phyloP scores from a whole-genome alignment of 2,888 invertebrate species.

The Dynastes maya region DNA sequence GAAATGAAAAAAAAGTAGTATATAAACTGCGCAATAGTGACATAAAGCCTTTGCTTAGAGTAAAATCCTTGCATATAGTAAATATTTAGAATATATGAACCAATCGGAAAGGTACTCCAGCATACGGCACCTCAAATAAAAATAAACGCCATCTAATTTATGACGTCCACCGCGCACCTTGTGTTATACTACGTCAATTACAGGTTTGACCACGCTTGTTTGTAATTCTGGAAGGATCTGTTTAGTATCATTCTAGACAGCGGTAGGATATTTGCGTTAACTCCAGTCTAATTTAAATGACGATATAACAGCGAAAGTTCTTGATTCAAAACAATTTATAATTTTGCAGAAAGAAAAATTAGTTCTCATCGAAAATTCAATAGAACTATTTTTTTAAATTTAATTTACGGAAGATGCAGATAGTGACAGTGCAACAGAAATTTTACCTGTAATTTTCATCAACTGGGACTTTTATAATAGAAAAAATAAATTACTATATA shows the following conservation, averaged over 20 bases:
- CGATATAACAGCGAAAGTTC: neutral
- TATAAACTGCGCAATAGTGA: too few relatives aligned
- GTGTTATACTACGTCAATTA: neutral
- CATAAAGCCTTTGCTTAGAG: too few relatives aligned
- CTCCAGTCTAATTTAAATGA: neutral
- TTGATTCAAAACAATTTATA: neutral
- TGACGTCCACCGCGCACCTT: neutral
- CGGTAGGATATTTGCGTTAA: neutral
- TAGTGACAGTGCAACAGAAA: too few relatives aligned
- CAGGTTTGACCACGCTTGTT: neutral
- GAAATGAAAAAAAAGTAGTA: too few relatives aligned
- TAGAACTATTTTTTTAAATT: neutral
- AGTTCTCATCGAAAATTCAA: neutral
- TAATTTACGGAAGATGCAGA: neutral
- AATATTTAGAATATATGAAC: neutral
- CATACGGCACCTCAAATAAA: neutral
- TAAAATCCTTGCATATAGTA: neutral
- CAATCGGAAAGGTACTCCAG: neutral
- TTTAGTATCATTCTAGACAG: neutral
- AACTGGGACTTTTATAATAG: neutral
- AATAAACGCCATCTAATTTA: neutral
- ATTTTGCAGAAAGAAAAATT: neutral
- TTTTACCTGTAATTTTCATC: neutral
- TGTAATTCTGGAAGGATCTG: conserved; percentile 1
- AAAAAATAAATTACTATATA: neutral